Evolutionary conservation across 1,140 invertebrate genomes (phyloP), one percentile per base, ranked within the genome.

Genomic region (Wiebesia pumilae): DNA sequence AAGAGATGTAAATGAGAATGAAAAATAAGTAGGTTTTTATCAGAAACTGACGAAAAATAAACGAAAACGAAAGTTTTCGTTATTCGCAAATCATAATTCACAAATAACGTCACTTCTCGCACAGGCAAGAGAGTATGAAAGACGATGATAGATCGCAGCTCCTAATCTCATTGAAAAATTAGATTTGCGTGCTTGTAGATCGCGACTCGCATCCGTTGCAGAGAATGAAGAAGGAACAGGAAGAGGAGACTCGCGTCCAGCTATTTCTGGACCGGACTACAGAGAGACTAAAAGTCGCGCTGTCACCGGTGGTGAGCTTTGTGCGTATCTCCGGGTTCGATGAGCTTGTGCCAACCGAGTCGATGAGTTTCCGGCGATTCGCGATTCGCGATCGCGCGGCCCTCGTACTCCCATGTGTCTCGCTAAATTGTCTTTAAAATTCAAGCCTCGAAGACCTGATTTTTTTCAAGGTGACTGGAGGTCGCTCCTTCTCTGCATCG

Each of bases 171-270:
- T n/a, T n/a, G n/a, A n/a, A n/a, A n/a, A n/a, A n/a, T n/a, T n/a
- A n/a, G n/a, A n/a, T n/a, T n/a, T n/a, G n/a, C n/a, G n/a, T n/a
- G 7, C 21, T 71, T 71, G 9, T 71, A 38, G 69, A 71, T 10
- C 33, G 35, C 35, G 6, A 6, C 65, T 69, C n/a, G 69, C 19
- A n/a, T 33, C 10, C 19, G 19, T 19, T 4, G 38, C 35, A 7
- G 58, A 65, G 73, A 81, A 85, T 33, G 78, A 82, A 86, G 84
- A 82, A 85, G 84, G 84, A 86, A 86, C 62, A 81, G 79, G 84
- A 86, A 81, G 79, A 81, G 69, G 43, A 81, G 79, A 7, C 65
- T 58, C n/a, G 69, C n/a, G 85, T 69, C 79, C 69, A 82, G 54
- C 38, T 75, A 86, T 86, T 75, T 75, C 54, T 86, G 80, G 79